Conservation (phyloP, 2,888 invertebrate genomes). For the Acrocera orbiculus region DNA sequence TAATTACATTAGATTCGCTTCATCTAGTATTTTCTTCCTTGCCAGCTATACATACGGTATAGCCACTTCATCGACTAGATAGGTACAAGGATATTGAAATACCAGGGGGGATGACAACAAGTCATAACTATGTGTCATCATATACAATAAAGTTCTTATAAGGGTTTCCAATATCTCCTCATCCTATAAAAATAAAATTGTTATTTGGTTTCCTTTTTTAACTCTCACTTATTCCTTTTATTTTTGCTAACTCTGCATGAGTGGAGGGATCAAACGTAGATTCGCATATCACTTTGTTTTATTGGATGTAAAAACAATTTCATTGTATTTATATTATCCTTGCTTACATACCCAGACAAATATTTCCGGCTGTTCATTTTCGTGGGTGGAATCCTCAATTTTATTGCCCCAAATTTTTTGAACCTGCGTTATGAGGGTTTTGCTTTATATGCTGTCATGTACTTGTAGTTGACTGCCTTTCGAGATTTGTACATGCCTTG, state of each 20-base stretch:
- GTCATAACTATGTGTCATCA: slow-evolving; percentile 4
- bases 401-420: background rate
- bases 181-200: slow-evolving; percentile 3
- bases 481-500: slow-evolving; percentile 2
- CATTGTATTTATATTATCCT: slow-evolving; percentile 8
- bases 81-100: too few relatives aligned
- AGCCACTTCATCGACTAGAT: too few relatives aligned
- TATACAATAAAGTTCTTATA: slow-evolving; percentile 8
- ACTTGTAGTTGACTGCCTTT: slow-evolving; percentile 3
- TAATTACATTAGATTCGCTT: too few relatives aligned
- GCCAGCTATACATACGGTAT: too few relatives aligned
- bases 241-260: slow-evolving; percentile 4
- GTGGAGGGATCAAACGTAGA: slow-evolving; percentile 2
- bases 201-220: slow-evolving; percentile 7
- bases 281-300: background rate
- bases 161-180: slow-evolving; percentile 7
- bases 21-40: too few relatives aligned
- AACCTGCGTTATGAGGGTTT: slow-evolving; percentile 3
- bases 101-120: background rate
- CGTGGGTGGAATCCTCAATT: background rate
- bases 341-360: slow-evolving; percentile 1
- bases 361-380: background rate
- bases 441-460: slow-evolving; percentile 6
- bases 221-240: background rate
- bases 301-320: slow-evolving; percentile 7